Conservation (phyloP, 2,797 vertebrate species). For the Euthynnus affinis region DNA sequence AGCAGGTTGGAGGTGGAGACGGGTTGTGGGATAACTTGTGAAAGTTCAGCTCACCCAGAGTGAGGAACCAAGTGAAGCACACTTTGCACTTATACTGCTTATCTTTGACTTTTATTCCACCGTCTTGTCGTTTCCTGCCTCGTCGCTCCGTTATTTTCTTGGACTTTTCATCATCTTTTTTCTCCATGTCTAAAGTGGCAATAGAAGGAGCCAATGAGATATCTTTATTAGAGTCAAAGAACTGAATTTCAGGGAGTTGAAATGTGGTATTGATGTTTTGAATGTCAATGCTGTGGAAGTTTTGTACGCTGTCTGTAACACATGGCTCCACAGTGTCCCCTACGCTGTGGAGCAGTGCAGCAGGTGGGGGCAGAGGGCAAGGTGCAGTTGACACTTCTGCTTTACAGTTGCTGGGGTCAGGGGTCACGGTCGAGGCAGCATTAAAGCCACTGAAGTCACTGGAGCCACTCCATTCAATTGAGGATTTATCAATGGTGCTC, state of each 20-base stretch:
- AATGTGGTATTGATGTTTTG: slow-evolving; percentile 88
- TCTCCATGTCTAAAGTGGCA: slow-evolving; percentile 59
- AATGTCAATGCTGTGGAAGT: slow-evolving; percentile 87
- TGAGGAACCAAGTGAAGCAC: slow-evolving; percentile 97
- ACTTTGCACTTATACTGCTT: slow-evolving; percentile 97
- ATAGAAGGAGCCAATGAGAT: slow-evolving; percentile 67
- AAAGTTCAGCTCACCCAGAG: slow-evolving; percentile 94
- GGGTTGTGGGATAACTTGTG: slow-evolving; percentile 97
- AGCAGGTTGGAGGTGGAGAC: slow-evolving; percentile 96
- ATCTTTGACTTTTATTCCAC: slow-evolving; percentile 88
- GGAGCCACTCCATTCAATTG: slow-evolving; percentile 81
- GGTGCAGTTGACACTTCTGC: slow-evolving; percentile 65
- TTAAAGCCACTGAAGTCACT: slow-evolving; percentile 70
- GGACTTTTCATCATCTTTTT: slow-evolving; percentile 77
- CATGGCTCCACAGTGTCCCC: slow-evolving; percentile 48
- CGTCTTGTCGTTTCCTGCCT: slow-evolving; percentile 83
- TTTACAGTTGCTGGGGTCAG: slow-evolving; percentile 77
- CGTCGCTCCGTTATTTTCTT: slow-evolving; percentile 81
- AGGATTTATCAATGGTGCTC: slow-evolving; percentile 70
- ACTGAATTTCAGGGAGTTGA: slow-evolving; percentile 88
- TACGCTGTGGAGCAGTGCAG: slow-evolving; percentile 49
- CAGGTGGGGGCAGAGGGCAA: slow-evolving; percentile 62
- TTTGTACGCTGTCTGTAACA: slow-evolving; percentile 67
- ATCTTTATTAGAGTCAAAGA: slow-evolving; percentile 85
- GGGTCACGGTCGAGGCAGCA: slow-evolving; percentile 60